A percentile compares a stretch with the other conserved stretches of the same genome.
Conservation (phyloP, 2,797 vertebrate genomes). For the Remorina albescens region DNA sequence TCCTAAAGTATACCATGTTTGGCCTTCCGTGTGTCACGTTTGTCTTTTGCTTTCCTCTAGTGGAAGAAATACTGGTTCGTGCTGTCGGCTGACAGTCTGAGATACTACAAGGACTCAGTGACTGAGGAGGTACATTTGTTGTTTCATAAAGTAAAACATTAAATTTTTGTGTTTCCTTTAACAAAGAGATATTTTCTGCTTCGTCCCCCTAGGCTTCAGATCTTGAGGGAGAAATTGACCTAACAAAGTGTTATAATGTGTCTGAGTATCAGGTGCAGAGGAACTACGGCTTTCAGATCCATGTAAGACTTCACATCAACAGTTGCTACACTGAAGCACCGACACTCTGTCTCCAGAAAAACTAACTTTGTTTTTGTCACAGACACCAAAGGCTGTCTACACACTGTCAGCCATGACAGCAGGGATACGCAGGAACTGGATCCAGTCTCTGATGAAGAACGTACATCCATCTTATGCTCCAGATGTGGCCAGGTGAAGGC, state of each 20-base stretch:
- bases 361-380: not conserved
- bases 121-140: constrained; percentile 76
- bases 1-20: not conserved
- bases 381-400: constrained; percentile 71
- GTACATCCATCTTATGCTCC: constrained; percentile 71
- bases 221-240: constrained; percentile 78
- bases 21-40: not conserved
- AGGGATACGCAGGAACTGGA: constrained; percentile 84
- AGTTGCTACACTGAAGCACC: accelerated
- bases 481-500: constrained; percentile 73
- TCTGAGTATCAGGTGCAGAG: constrained; percentile 78
- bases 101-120: constrained; percentile 76
- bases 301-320: constrained; percentile 58
- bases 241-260: constrained; percentile 73
- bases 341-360: not conserved
- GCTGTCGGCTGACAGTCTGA: constrained; percentile 77
- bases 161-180: not conserved
- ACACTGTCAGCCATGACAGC: constrained; percentile 82
- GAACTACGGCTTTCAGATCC: constrained; percentile 84
- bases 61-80: constrained; percentile 86
- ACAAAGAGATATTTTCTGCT: accelerated
- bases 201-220: constrained; percentile 66
- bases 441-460: constrained; percentile 81
- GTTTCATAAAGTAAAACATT: not conserved
- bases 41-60: constrained; percentile 64